Percentiles rank a stretch among this genome's conserved stretches.
These are phyloP conservation scores for Myotis brandtii DNA, from an alignment of 2,113 vertebrate species.

Conservation along the genomic window DNA sequence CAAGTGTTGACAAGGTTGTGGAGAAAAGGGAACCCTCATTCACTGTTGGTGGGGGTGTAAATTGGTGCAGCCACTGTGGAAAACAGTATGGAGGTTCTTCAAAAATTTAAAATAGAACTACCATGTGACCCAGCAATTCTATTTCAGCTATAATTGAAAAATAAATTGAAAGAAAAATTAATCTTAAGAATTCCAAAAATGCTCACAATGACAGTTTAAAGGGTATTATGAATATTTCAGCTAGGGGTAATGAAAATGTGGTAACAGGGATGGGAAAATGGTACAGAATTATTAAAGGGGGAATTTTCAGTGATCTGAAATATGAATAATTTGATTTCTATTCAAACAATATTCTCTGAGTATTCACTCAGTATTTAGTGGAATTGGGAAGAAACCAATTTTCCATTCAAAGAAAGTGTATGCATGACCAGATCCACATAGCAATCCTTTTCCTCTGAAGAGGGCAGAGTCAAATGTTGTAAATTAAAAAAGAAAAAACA, in stretches of 20 bases:
- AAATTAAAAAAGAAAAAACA: too few relatives aligned
- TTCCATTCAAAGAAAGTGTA: background rate
- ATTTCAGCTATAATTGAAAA: background rate
- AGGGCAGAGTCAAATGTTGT: background rate
- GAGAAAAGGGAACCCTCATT: too few relatives aligned
- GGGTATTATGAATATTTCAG: background rate
- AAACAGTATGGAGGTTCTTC: too few relatives aligned
- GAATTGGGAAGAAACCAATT: background rate
- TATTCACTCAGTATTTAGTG: background rate
- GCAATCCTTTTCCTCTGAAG: background rate
- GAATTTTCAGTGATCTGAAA: background rate
- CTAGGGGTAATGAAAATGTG: background rate
- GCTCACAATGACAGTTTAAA: background rate
- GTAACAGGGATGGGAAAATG: background rate
- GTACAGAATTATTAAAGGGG: background rate
- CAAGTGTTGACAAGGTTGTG: too few relatives aligned
- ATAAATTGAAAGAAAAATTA: background rate
- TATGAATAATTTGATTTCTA: background rate
- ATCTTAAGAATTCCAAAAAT: background rate
- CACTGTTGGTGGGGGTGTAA: too few relatives aligned
- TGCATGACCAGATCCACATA: background rate
- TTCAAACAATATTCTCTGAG: background rate
- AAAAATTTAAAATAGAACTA: background rate
- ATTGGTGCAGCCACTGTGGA: too few relatives aligned
- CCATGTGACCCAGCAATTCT: background rate